Evolutionary conservation across 1,140 invertebrate species (phyloP), one percentile per base, ranked within the genome.

Genomic region (Teleogryllus occipitalis): DNA sequence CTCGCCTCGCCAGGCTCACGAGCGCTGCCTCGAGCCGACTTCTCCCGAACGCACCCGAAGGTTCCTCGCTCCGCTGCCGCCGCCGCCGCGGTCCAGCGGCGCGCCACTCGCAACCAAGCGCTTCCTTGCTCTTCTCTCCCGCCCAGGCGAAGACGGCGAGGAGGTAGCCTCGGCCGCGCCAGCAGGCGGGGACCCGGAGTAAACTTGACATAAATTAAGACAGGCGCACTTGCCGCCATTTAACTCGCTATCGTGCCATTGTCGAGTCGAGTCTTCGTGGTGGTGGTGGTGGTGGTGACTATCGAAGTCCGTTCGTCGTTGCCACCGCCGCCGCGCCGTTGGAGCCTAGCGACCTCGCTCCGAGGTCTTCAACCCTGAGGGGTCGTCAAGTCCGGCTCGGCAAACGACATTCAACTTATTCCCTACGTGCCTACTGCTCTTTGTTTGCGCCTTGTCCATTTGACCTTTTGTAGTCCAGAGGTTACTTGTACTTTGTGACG

Each of bases 201-300:
- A 65, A 65, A 65, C 54, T 65, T 65, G 54, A 65, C 54, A 65
- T 65, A 65, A 65, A 65, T 65, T 65, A 65, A 65, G 54, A 65
- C 10, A 7, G 54, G 54, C 54, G 54, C 54, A 65, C 54, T 65
- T 65, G 54, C 3, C 10, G 18, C 54, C 54, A 65, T 65, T 65
- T 65, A 65, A 65, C 54, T 65, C 18, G 54, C 54, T 18, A 14
- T 65, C 27, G 27, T 65, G 18, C 54, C 18, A 18, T 65, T 65
- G 54, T 65, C 54, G 54, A 65, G 10, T 65, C 54, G 18, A 10
- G 10, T 65, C 54, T 2, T 10, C 0, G 54, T 65, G 18, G 10
- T 10, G 54, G 18, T 65, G 54, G 54, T 65, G 54, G 18, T 10
- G 54, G 54, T 10, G 10, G 54, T 39, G 27, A 39, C 27, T 39